phyloP scores from a whole-genome alignment of 2,113 vertebrate genomes.

The Neotoma lepida region DNA sequence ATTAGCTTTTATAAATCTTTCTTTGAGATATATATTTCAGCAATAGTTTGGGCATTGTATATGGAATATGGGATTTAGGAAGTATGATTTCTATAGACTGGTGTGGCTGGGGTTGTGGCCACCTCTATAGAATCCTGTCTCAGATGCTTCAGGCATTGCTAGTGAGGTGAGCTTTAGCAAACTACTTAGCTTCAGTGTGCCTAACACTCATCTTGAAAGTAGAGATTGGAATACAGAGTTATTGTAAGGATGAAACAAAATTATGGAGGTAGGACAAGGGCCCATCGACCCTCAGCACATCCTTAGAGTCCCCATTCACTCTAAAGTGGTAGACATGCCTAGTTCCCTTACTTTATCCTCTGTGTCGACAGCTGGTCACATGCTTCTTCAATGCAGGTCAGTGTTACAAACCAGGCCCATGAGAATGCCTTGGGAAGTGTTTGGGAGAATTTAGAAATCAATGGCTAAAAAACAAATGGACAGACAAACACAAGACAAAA shows the following conservation, averaged over 20 bases:
- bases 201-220: background rate
- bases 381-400: background rate
- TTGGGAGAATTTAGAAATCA: background rate
- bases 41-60: background rate
- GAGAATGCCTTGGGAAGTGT: background rate
- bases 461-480: background rate
- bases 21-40: background rate
- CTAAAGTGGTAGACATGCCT: background rate
- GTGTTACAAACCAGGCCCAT: background rate
- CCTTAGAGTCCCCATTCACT: background rate
- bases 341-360: background rate
- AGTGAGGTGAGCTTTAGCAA: background rate
- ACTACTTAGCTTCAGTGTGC: constrained; percentile 11
- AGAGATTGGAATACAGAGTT: background rate
- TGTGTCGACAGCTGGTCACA: background rate
- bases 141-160: background rate
- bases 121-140: background rate
- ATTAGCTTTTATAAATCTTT: background rate
- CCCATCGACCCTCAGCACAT: background rate
- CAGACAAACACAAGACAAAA: background rate
- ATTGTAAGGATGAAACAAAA: background rate
- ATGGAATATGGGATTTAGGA: background rate
- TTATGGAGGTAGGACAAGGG: background rate
- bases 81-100: background rate
- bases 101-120: background rate